Percentiles rank a stretch among this genome's conserved stretches.
Conservation (phyloP, 2,113 vertebrate genomes). For the Ctenodactylus gundi region DNA sequence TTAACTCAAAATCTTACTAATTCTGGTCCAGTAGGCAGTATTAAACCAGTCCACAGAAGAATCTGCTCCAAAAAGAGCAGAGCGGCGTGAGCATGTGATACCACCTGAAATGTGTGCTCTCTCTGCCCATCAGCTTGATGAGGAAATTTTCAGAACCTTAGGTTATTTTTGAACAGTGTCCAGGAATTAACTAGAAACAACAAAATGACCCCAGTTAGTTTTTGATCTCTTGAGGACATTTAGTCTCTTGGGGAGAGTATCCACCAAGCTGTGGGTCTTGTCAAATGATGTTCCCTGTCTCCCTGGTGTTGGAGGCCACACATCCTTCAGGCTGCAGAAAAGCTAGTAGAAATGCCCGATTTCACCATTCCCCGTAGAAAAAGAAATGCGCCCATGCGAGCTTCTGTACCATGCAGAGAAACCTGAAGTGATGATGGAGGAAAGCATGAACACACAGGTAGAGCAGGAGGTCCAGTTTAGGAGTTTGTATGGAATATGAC, state of each 20-base stretch:
- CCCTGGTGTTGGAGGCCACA: not conserved
- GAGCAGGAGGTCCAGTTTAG: not conserved
- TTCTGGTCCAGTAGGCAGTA: not conserved
- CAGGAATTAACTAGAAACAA: not conserved
- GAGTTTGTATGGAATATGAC: not conserved
- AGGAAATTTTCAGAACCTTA: slow-evolving; percentile 24
- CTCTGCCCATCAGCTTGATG: not conserved
- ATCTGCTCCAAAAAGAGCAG: not conserved
- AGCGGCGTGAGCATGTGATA: not conserved
- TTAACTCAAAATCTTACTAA: slow-evolving; percentile 44
- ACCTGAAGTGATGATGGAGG: not conserved
- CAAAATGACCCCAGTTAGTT: not conserved
- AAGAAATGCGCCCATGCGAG: not conserved
- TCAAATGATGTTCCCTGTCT: not conserved
- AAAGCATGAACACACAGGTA: not conserved
- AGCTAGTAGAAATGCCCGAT: not conserved
- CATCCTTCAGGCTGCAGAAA: not conserved
- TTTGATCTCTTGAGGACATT: not conserved
- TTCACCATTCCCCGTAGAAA: not conserved
- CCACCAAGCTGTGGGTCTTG: not conserved
- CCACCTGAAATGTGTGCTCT: not conserved
- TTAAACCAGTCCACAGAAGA: not conserved
- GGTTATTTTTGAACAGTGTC: not conserved
- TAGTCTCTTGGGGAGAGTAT: not conserved
- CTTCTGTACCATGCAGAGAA: not conserved